Base-by-base conservation (phyloP, 2,797 vertebrate species). In the Apogon talboti region DNA sequence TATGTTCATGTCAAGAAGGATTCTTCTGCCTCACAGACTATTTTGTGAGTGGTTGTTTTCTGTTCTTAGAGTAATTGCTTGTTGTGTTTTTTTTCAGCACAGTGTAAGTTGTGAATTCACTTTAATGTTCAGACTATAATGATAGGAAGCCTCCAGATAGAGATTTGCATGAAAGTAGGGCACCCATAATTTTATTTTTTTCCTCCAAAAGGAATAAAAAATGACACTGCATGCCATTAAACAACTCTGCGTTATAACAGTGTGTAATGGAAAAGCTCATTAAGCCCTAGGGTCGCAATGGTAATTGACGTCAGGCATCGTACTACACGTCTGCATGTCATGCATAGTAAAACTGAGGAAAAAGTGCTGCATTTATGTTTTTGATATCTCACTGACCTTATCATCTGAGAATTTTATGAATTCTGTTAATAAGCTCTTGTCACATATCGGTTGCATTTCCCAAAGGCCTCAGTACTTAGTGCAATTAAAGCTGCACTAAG, bases 91-190 rank as follows among this genome's bases (percentile, higher is more conserved):
- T 54, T 30, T 43, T 43, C 43, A 64, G 60, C 19, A 40, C 38
- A 60, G 56, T 56, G n/a, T 28, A 53, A 63, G 40, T 65, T 14
- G 12, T 45, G 54, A 62, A 53, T 67, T 52, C 16, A 40, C 73
- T 74, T 68, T 76, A 66, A 74, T 78, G 54, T 71, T 82, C 18
- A 7, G 38, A 64, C 21, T 71, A 43, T 82, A 76, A 83, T 80
- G 66, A 83, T 52, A 19, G 40, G 45, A 74, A 65, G 64, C 81
- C 77, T 62, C 59, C 50, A 84, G 78, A 80, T 35, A 72, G 52
- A 81, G 55, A 55, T 76, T 79, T 69, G 47, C 35, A 18, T 18
- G 28, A 76, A 83, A 82, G 67, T 82, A 83, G 74, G 71, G 37
- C 71, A 70, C 49, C 15, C 53, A 21, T 66, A 54, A 61, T 13